These are phyloP conservation scores for Byasa hedistus DNA, from an alignment of 2,888 invertebrate species.

Conservation along the genomic window DNA sequence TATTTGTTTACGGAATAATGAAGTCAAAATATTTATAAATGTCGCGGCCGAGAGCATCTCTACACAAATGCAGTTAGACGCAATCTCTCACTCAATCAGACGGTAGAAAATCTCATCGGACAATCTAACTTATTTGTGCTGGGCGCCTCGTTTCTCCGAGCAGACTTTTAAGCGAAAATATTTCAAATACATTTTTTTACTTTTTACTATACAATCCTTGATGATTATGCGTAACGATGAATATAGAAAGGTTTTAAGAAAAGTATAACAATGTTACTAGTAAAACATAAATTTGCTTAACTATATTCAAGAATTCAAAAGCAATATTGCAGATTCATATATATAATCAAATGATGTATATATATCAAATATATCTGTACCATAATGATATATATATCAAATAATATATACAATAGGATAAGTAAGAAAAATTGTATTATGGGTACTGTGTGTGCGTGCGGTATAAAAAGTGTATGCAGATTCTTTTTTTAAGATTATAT, in stretches of 20 bases:
- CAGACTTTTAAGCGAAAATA: constrained; percentile 21
- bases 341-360: no score
- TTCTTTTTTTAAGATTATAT: no score
- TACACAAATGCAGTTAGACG: constrained; percentile 30
- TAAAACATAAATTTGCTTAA: not conserved
- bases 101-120: constrained; percentile 28
- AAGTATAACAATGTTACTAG: not conserved
- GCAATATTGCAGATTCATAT: not conserved
- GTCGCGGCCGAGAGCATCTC: constrained; percentile 21
- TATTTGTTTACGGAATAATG: constrained; percentile 23
- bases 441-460: no score
- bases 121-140: constrained; percentile 29
- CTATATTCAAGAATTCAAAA: no score
- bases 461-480: no score
- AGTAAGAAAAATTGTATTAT: no score
- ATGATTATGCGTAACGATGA: not conserved
- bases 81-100: constrained; percentile 31
- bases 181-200: constrained; percentile 7
- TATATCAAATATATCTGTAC: no score
- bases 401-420: no score
- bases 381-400: no score
- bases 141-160: constrained; percentile 19
- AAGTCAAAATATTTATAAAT: constrained; percentile 27
- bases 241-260: not conserved
- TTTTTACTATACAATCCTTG: not conserved